Conservation (phyloP, 2,888 invertebrate species). For the Chamaedrilus cognettii region DNA sequence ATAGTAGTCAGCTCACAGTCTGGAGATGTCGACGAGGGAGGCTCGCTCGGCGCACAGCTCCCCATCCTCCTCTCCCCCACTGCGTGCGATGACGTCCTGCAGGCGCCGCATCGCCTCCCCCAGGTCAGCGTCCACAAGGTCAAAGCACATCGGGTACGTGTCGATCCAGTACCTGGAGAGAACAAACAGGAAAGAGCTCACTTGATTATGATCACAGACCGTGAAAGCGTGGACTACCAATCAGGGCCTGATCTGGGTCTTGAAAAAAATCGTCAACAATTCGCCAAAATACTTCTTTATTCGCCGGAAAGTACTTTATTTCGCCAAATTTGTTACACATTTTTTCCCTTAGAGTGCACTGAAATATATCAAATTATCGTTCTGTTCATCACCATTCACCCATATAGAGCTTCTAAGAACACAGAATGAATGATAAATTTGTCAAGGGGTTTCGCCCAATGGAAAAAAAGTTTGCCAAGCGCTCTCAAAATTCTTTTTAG, state of each 20-base stretch:
- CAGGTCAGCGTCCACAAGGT: constrained; percentile 61
- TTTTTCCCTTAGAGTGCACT: no score
- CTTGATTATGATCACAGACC: not conserved
- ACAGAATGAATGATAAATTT: no score
- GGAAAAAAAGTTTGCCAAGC: no score
- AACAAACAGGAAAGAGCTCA: no score
- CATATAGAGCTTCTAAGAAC: no score
- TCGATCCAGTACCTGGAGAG: constrained; percentile 63
- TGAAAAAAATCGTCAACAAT: not conserved
- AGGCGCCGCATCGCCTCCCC: constrained; percentile 59
- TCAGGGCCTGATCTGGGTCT: no score
- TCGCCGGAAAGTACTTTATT: not conserved
- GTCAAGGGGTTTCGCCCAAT: no score
- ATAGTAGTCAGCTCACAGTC: constrained; percentile 57
- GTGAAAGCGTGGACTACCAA: not conserved
- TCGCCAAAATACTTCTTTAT: not conserved
- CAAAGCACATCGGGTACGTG: constrained; percentile 64
- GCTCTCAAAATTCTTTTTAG: no score
- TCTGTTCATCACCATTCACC: no score
- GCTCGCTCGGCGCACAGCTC: constrained; percentile 55
- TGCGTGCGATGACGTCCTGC: constrained; percentile 51
- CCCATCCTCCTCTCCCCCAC: no score
- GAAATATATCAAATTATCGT: no score
- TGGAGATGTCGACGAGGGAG: constrained; percentile 61
- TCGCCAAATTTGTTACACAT: no score